Percentiles rank a stretch among this genome's conserved stretches.
Conservation (phyloP, 2,797 vertebrate species). For the Diplodus puntazzo region DNA sequence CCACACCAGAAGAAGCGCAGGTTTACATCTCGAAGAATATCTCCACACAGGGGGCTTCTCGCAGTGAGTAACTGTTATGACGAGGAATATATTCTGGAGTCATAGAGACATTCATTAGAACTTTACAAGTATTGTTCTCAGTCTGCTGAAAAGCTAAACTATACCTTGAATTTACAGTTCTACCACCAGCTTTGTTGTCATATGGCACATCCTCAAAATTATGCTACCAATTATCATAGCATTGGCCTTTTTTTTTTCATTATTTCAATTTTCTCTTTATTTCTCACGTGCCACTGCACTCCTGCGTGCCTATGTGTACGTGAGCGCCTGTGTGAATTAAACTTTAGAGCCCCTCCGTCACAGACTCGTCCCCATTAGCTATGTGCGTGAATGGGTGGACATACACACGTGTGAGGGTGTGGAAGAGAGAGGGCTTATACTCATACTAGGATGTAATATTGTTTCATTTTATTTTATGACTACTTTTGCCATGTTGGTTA, state of each 20-base stretch:
- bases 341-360: not conserved
- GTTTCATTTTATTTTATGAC: not conserved
- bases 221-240: too few relatives aligned
- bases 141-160: too few relatives aligned
- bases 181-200: too few relatives aligned
- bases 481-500: not conserved
- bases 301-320: too few relatives aligned
- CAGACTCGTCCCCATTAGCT: not conserved
- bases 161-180: too few relatives aligned
- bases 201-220: too few relatives aligned
- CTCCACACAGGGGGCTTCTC: not conserved
- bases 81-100: not conserved
- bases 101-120: not conserved
- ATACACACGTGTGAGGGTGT: too few relatives aligned
- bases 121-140: too few relatives aligned
- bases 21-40: not conserved
- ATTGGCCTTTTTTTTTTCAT: too few relatives aligned
- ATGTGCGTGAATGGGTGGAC: too few relatives aligned
- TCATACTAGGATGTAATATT: not conserved
- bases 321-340: not conserved
- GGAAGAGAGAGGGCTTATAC: too few relatives aligned
- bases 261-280: not conserved
- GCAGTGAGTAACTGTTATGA: not conserved
- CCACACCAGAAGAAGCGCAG: not conserved
- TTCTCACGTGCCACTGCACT: not conserved